A percentile compares a stretch with the other conserved stretches of the same genome.
Conservation (phyloP, 1,140 invertebrate genomes). For the Ridgeia piscesae region DNA sequence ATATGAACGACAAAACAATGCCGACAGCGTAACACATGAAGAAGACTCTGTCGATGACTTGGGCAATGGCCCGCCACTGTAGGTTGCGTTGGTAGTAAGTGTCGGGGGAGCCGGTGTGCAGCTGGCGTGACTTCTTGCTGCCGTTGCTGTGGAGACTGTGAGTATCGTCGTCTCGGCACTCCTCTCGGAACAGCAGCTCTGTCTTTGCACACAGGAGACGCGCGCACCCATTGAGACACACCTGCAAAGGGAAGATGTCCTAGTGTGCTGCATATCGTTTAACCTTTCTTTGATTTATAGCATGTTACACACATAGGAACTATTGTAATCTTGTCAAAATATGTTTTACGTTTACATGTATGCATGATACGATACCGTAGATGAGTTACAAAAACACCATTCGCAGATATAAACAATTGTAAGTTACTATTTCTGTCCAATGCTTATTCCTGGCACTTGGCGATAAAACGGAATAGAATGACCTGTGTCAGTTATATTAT, state of each 20-base stretch:
- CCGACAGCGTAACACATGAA: conserved; percentile 52
- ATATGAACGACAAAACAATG: conserved; percentile 46
- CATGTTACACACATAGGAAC: too few species aligned
- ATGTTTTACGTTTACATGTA: background rate
- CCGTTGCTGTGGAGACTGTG: background rate
- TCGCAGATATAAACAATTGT: background rate
- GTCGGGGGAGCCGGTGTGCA: background rate
- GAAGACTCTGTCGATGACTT: conserved; percentile 55
- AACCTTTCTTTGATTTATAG: too few species aligned
- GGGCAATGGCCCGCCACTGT: conserved; percentile 52
- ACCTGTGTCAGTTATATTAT: background rate
- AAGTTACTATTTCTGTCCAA: background rate
- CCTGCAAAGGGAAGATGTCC: too few species aligned
- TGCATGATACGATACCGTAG: background rate
- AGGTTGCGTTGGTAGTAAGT: conserved; percentile 12
- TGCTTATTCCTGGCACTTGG: background rate
- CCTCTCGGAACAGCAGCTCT: conserved; percentile 12
- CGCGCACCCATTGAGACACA: background rate
- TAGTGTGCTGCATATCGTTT: too few species aligned
- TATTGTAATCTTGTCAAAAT: background rate
- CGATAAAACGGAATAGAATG: background rate
- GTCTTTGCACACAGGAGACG: background rate
- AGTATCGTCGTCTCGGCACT: background rate
- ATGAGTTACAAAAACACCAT: background rate
- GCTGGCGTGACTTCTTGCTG: background rate